Percentiles rank a stretch among this genome's conserved stretches.
These are phyloP conservation scores for Ornithorhynchus anatinus DNA, from an alignment of 2,113 vertebrate species.

Conservation along the genomic window DNA sequence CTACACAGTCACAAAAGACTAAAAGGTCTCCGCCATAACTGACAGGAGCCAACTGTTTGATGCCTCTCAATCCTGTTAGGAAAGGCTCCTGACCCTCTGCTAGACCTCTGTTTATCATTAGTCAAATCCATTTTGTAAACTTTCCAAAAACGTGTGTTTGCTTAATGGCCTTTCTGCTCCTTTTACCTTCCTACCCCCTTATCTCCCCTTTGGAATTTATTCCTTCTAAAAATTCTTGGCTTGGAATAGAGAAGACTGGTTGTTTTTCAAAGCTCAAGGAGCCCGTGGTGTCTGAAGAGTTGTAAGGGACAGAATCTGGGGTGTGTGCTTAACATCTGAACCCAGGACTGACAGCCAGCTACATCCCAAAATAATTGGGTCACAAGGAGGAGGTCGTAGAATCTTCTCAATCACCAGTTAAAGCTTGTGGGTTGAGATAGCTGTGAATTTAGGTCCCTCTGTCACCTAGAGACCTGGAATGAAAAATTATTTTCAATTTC, in stretches of 20 bases:
- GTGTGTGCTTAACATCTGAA: too few relatives aligned
- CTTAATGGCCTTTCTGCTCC: too few relatives aligned
- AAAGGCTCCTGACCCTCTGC: slow-evolving; percentile 49
- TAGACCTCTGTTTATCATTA: slow-evolving; percentile 53
- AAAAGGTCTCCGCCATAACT: slow-evolving; percentile 36
- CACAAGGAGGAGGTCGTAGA: too few relatives aligned
- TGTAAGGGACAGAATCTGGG: too few relatives aligned
- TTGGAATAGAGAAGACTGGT: slow-evolving; percentile 10
- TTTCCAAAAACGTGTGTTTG: background rate
- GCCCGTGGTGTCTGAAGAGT: too few relatives aligned
- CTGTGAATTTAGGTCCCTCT: too few relatives aligned
- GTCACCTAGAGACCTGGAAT: too few relatives aligned
- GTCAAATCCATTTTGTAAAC: slow-evolving; percentile 45
- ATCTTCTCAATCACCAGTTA: too few relatives aligned
- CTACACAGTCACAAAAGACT: slow-evolving; percentile 38
- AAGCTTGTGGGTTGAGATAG: too few relatives aligned
- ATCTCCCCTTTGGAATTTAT: background rate
- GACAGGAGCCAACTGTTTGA: slow-evolving; percentile 47
- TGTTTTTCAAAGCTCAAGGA: slow-evolving; percentile 10
- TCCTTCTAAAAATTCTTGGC: slow-evolving; percentile 11
- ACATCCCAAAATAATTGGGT: too few relatives aligned
- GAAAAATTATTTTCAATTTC: too few relatives aligned
- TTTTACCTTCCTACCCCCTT: slow-evolving; percentile 11
- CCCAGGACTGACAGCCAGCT: too few relatives aligned
- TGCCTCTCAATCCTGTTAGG: slow-evolving; percentile 55